Conservation (phyloP, 1,140 invertebrate species). For the Cataglyphis hispanica region DNA sequence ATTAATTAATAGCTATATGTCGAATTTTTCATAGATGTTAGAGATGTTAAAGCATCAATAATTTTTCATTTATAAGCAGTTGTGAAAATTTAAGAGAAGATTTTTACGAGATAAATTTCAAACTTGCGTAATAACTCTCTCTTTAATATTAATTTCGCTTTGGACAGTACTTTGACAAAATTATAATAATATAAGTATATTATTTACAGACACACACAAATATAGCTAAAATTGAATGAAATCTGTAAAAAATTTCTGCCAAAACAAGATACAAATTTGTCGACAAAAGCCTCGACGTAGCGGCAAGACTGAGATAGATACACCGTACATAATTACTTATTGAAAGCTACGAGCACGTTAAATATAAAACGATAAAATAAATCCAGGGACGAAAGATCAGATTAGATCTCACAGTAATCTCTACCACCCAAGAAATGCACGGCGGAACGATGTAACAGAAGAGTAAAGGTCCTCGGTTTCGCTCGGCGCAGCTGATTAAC, state of each 20-base stretch:
- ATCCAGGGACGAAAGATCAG: conserved; percentile 19
- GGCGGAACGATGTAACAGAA: conserved; percentile 25
- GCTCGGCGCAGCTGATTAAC: conserved; percentile 41
- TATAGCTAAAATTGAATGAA: neutral
- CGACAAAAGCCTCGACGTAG: neutral
- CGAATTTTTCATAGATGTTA: neutral
- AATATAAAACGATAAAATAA: neutral
- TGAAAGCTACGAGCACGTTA: conserved; percentile 7
- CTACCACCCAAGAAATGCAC: conserved; percentile 42
- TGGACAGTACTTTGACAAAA: neutral
- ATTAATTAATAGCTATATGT: neutral
- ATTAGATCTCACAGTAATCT: conserved; percentile 42
- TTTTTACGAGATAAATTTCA: neutral
- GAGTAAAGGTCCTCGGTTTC: conserved; percentile 48
- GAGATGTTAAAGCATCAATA: neutral
- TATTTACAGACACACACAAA: no score
- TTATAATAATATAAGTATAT: no score
- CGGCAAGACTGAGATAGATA: neutral
- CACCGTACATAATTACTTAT: conserved; percentile 7
- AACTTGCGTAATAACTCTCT: neutral
- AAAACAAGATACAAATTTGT: neutral
- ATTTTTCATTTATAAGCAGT: neutral
- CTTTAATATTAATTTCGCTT: neutral
- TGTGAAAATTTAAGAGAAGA: neutral
- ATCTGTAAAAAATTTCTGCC: neutral